Evolutionary conservation across 2,797 vertebrate species (phyloP).

Genomic region (Peromyscus aztecus): DNA sequence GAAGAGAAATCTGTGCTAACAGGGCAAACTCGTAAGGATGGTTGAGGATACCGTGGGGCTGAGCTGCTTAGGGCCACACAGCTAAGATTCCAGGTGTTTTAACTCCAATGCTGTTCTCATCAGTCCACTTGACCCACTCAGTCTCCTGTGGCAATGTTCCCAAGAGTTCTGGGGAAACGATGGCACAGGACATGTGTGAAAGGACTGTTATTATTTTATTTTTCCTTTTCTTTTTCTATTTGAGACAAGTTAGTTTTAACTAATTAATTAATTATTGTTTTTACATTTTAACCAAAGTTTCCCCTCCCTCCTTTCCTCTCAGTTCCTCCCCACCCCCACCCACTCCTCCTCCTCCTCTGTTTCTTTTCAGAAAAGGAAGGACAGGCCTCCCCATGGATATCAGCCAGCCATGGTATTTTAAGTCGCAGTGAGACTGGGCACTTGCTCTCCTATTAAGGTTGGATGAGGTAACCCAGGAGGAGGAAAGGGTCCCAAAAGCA

Average conservation of each 20-base stretch:
- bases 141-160: background rate
- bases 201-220: background rate
- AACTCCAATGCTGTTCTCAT: background rate
- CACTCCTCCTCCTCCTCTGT: background rate
- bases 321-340: background rate
- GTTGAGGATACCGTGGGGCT: background rate
- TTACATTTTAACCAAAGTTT: background rate
- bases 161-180: conserved; percentile 29
- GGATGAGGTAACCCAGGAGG: background rate
- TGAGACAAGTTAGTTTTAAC: background rate
- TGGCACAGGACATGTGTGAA: background rate
- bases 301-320: background rate
- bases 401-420: background rate
- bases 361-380: background rate
- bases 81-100: background rate
- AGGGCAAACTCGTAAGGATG: background rate
- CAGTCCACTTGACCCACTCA: background rate
- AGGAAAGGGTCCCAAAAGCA: background rate
- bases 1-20: conserved; percentile 15
- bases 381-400: background rate
- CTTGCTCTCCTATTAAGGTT: background rate
- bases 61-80: background rate
- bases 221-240: background rate
- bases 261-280: background rate
- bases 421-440: background rate